Evolutionary conservation across 2,888 invertebrate species (phyloP).

Genomic region (Microchrysa polita): DNA sequence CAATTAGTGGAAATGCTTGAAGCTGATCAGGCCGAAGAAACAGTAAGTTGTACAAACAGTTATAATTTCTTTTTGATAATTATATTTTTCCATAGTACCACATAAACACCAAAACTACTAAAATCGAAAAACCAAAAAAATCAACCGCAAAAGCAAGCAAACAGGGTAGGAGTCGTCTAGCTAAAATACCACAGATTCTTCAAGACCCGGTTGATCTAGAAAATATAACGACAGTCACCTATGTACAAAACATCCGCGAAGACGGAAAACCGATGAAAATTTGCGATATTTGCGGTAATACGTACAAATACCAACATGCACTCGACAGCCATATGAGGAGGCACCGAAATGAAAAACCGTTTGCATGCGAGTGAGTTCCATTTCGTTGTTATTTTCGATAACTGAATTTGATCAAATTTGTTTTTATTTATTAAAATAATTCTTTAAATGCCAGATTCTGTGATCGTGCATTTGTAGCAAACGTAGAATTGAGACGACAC

Average conservation of each 20-base stretch:
- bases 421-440: conserved; percentile 1
- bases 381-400: no score
- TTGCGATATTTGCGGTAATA: conserved; percentile 63
- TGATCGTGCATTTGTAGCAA: conserved; percentile 62
- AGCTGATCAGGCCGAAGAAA: background rate
- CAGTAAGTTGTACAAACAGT: background rate
- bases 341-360: conserved; percentile 62
- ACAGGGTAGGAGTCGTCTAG: conserved; percentile 11
- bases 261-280: conserved; percentile 58
- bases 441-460: conserved; percentile 59
- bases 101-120: no score
- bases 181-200: no score
- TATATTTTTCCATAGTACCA: background rate
- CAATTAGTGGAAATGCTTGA: conserved; percentile 12
- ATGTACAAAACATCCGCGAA: conserved; percentile 24
- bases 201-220: background rate
- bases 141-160: background rate
- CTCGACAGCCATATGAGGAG: conserved; percentile 63
- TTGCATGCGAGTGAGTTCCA: conserved; percentile 61
- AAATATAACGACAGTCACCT: conserved; percentile 42
- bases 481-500: conserved; percentile 62
- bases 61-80: background rate
- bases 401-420: conserved; percentile 17
- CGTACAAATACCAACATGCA: conserved; percentile 63
- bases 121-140: background rate